Percentiles rank a stretch among this genome's conserved stretches.
Conservation (phyloP, 2,113 vertebrate genomes). For the Narcine bancroftii region DNA sequence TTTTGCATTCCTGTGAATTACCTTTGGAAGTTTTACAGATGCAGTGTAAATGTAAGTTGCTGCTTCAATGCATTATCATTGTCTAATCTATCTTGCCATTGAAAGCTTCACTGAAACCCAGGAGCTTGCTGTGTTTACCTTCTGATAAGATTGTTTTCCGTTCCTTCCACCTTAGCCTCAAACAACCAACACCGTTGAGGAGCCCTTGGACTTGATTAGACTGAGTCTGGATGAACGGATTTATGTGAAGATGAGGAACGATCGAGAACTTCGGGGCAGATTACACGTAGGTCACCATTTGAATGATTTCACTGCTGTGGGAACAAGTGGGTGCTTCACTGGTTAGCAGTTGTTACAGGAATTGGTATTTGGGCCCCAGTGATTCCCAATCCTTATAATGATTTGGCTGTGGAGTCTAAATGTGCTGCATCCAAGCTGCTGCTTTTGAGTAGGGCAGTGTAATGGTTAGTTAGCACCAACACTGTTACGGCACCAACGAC, state of each 20-base stretch:
- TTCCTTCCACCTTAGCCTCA: constrained; percentile 63
- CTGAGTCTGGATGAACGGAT: constrained; percentile 93
- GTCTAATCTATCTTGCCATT: not conserved
- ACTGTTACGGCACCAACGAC: too few relatives aligned
- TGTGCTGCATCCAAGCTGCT: too few relatives aligned
- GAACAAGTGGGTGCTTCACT: too few relatives aligned
- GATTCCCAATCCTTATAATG: too few relatives aligned
- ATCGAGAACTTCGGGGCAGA: constrained; percentile 85
- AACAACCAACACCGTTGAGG: constrained; percentile 88
- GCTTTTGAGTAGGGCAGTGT: too few relatives aligned
- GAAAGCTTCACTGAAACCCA: not conserved
- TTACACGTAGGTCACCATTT: constrained; percentile 71
- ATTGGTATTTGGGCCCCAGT: too few relatives aligned
- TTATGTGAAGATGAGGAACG: constrained; percentile 97
- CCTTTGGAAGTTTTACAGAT: not conserved
- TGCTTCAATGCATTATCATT: not conserved
- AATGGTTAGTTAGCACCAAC: too few relatives aligned
- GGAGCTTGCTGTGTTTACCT: not conserved
- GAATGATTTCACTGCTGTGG: not conserved
- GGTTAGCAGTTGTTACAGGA: too few relatives aligned
- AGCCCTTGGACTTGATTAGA: constrained; percentile 88
- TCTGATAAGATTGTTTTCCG: not conserved
- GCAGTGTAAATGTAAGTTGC: not conserved
- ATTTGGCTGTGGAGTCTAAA: too few relatives aligned
- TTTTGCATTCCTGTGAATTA: not conserved